These are phyloP conservation scores for Ficedula albicollis DNA, from an alignment of 2,797 vertebrate species.

Conservation along the genomic window DNA sequence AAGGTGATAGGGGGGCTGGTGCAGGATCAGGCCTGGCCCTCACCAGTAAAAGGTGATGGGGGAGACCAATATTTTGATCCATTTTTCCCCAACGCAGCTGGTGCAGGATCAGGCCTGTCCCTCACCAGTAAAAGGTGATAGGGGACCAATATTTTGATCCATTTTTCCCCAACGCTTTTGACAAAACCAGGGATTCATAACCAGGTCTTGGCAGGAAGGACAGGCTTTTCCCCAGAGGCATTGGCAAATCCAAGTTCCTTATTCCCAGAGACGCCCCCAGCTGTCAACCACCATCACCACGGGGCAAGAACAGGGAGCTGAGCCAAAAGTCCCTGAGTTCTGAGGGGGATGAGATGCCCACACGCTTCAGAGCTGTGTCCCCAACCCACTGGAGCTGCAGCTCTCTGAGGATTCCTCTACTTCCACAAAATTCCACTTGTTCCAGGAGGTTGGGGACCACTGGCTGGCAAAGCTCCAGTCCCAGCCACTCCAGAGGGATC, in stretches of 20 bases:
- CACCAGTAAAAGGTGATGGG: not conserved
- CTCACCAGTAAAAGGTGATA: not conserved
- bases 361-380: not conserved
- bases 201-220: not conserved
- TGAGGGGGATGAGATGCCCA: not conserved
- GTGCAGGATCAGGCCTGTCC: not conserved
- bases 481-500: not conserved
- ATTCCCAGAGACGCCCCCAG: rapidly evolving
- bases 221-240: not conserved
- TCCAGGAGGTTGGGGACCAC: not conserved
- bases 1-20: rapidly evolving
- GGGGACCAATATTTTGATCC: not conserved
- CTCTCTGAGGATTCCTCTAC: not conserved
- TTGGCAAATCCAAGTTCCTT: not conserved
- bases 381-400: not conserved
- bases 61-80: not conserved
- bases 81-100: not conserved
- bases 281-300: not conserved
- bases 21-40: not conserved
- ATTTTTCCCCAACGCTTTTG: not conserved
- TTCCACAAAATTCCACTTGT: not conserved
- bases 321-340: not conserved
- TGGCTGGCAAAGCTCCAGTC: not conserved
- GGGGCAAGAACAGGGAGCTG: not conserved
- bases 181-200: not conserved